phyloP scores from a whole-genome alignment of 2,888 invertebrate species.

The Cacoxenus indagator region DNA sequence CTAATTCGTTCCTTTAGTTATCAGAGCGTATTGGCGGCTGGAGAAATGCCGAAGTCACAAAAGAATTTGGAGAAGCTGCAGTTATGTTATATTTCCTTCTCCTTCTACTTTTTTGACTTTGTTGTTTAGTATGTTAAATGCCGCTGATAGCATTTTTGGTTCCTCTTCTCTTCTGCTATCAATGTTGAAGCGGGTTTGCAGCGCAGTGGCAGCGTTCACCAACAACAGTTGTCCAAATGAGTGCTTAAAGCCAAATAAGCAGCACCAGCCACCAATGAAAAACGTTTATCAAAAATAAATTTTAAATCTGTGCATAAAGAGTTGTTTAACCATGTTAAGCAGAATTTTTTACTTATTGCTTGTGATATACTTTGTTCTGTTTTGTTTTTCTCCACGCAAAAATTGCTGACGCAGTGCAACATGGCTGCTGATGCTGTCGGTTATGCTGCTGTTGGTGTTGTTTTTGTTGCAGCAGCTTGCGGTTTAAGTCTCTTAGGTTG shows the following conservation, averaged over 20 bases:
- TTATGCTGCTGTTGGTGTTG: neutral
- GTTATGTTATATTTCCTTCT: neutral
- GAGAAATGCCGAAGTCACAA: slow-evolving; percentile 16
- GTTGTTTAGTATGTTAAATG: neutral
- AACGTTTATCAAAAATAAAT: too few species aligned
- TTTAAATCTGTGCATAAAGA: neutral
- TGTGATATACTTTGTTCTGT: neutral
- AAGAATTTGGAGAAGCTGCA: slow-evolving; percentile 22
- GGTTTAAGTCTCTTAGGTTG: slow-evolving; percentile 1
- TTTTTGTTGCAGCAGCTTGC: slow-evolving; percentile 12
- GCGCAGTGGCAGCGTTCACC: neutral
- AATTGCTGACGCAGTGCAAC: neutral
- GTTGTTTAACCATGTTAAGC: slow-evolving; percentile 27
- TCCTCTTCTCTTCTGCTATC: too few species aligned
- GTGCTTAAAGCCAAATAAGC: neutral
- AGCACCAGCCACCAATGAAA: neutral
- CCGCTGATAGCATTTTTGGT: neutral
- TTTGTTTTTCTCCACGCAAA: neutral
- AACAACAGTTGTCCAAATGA: neutral
- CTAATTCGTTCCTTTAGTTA: neutral
- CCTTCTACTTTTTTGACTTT: neutral
- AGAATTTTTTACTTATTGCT: slow-evolving; percentile 32
- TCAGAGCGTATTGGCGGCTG: neutral
- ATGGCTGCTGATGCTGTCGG: slow-evolving; percentile 4
- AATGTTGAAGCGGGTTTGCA: too few species aligned